Percentiles rank a stretch among this genome's conserved stretches.
Evolutionary conservation across 2,797 vertebrate species (phyloP).

Genomic region (Ctenosaura bakeri): DNA sequence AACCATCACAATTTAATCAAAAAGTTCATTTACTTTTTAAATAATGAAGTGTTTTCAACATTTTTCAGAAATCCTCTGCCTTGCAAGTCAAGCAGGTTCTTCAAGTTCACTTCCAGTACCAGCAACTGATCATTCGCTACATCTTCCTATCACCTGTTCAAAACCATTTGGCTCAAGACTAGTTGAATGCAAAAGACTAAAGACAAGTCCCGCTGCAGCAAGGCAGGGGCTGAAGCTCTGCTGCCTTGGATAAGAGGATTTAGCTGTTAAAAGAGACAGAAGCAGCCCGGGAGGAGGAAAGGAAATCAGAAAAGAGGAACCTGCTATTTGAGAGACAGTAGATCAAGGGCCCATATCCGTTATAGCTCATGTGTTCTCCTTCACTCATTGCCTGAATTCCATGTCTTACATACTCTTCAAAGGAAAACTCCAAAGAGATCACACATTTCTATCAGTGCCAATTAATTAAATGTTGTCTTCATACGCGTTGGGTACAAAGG

Average conservation of each 20-base stretch:
- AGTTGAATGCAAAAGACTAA: background rate
- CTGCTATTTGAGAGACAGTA: conserved; percentile 11
- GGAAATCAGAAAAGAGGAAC: background rate
- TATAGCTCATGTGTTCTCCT: conserved; percentile 2
- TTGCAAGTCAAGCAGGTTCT: background rate
- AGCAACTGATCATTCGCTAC: background rate
- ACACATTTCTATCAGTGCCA: conserved; percentile 67
- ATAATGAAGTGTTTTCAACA: background rate
- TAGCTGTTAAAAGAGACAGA: conserved; percentile 21
- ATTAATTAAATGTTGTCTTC: conserved; percentile 75
- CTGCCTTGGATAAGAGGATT: conserved; percentile 1
- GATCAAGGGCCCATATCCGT: conserved; percentile 27
- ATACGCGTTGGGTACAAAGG: conserved; percentile 69
- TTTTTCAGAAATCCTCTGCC: background rate
- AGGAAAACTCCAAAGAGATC: conserved; percentile 62
- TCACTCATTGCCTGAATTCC: conserved; percentile 24
- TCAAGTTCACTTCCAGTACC: background rate
- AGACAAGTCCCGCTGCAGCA: background rate
- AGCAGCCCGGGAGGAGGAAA: background rate
- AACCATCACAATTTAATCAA: background rate
- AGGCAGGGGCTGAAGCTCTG: background rate
- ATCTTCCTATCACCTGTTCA: background rate
- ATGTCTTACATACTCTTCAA: conserved; percentile 53
- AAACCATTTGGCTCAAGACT: conserved; percentile 1
- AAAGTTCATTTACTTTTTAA: background rate